phyloP scores from a whole-genome alignment of 2,888 invertebrate genomes.

The Cataglyphis altisquamis region DNA sequence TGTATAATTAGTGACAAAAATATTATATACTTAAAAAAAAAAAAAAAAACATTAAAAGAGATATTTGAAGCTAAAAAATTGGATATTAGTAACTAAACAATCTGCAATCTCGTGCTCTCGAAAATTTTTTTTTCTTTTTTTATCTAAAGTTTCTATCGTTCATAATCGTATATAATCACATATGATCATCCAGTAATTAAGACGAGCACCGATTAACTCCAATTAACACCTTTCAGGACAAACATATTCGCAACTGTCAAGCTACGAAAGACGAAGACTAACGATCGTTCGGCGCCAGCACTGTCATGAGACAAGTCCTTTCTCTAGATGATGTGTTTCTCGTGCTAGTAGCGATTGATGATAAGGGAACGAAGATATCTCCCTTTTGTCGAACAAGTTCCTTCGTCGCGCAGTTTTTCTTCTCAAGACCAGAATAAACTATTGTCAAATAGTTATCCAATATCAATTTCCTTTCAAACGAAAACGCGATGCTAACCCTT shows the following conservation, averaged over 20 bases:
- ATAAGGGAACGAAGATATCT: conserved; percentile 27
- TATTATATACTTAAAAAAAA: neutral
- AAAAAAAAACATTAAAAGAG: neutral
- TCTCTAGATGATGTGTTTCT: conserved; percentile 64
- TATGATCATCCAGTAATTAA: conserved; percentile 11
- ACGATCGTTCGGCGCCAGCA: conserved; percentile 94
- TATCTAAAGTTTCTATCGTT: neutral
- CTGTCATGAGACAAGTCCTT: conserved; percentile 81
- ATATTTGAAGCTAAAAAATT: neutral
- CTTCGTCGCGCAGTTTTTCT: conserved; percentile 66
- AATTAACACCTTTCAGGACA: conserved; percentile 88
- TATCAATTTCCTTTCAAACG: neutral
- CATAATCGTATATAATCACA: neutral
- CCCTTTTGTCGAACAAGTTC: conserved; percentile 59
- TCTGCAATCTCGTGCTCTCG: too few species aligned
- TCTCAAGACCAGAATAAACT: conserved; percentile 37
- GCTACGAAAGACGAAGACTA: conserved; percentile 94
- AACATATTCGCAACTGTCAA: conserved; percentile 96
- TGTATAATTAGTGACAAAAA: neutral
- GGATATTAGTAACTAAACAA: too few species aligned
- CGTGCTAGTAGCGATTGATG: conserved; percentile 46
- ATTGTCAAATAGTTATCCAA: conserved; percentile 24
- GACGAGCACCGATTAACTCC: conserved; percentile 6
- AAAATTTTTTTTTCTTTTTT: too few species aligned
- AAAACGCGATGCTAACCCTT: conserved; percentile 21